Conservation (phyloP, 2,888 invertebrate genomes). For the Tortrix viridana region DNA sequence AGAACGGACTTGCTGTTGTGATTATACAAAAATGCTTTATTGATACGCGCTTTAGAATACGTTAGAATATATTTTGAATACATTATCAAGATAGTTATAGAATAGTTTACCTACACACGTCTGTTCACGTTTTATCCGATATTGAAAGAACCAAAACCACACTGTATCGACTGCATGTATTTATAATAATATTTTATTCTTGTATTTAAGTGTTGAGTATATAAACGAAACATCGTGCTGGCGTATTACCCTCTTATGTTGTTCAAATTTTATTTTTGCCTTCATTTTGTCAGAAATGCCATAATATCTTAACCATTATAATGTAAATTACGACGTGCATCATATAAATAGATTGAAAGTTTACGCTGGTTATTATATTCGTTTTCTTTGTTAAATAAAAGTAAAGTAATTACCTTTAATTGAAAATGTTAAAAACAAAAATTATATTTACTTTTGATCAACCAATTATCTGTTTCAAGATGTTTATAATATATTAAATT, state of each 20-base stretch:
- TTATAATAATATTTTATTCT: constrained; percentile 59
- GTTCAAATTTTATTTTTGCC: not conserved
- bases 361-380: too few relatives aligned
- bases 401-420: too few relatives aligned
- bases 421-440: too few relatives aligned
- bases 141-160: constrained; percentile 65
- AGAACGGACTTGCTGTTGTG: constrained; percentile 77
- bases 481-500: not conserved
- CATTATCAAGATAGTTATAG: constrained; percentile 69
- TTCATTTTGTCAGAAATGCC: not conserved
- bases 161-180: constrained; percentile 60
- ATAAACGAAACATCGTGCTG: constrained; percentile 1
- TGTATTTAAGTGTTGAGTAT: constrained; percentile 29
- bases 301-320: not conserved
- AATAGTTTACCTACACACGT: constrained; percentile 54
- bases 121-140: constrained; percentile 65
- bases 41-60: constrained; percentile 80
- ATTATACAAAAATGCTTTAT: constrained; percentile 82
- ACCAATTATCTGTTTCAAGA: constrained; percentile 1
- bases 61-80: constrained; percentile 77
- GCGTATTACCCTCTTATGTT: too few relatives aligned
- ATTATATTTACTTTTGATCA: not conserved
- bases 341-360: too few relatives aligned
- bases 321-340: not conserved
- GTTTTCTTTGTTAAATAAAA: too few relatives aligned